phyloP scores from a whole-genome alignment of 2,797 vertebrate species.

The Pantherophis alleghaniensis region DNA sequence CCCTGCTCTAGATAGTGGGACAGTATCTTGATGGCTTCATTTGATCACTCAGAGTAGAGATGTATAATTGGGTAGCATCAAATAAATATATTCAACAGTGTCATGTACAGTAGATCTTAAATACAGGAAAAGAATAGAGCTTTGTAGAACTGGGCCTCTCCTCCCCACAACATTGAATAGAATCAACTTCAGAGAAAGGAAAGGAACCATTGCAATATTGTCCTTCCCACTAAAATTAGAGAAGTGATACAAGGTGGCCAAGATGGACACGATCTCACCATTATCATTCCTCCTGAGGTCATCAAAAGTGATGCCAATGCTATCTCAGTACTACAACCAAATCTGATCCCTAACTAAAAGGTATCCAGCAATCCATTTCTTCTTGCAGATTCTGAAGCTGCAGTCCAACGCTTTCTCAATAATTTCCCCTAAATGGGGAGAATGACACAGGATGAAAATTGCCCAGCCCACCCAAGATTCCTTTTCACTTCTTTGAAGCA shows the following conservation, averaged over 20 bases:
- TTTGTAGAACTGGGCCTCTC: not conserved
- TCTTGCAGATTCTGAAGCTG: not conserved
- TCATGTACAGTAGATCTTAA: not conserved
- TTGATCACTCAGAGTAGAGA: not conserved
- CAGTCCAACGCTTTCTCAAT: not conserved
- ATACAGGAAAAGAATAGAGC: not conserved
- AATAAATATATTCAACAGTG: not conserved
- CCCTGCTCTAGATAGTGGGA: not conserved
- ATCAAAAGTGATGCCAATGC: not conserved
- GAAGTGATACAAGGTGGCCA: not conserved
- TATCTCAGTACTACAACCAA: not conserved
- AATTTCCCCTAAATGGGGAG: not conserved
- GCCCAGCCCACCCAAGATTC: not conserved
- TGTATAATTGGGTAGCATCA: not conserved
- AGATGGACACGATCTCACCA: not conserved
- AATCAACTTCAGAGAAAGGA: not conserved
- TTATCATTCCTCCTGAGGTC: not conserved
- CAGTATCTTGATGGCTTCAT: not conserved
- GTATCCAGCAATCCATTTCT: not conserved
- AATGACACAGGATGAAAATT: not conserved
- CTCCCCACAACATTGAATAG: not conserved
- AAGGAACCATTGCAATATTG: not conserved
- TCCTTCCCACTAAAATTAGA: not conserved
- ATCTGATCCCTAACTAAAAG: not conserved
- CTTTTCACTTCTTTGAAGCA: not conserved